Conservation (phyloP, 2,888 invertebrate species). For the Boloria euphrosyne region DNA sequence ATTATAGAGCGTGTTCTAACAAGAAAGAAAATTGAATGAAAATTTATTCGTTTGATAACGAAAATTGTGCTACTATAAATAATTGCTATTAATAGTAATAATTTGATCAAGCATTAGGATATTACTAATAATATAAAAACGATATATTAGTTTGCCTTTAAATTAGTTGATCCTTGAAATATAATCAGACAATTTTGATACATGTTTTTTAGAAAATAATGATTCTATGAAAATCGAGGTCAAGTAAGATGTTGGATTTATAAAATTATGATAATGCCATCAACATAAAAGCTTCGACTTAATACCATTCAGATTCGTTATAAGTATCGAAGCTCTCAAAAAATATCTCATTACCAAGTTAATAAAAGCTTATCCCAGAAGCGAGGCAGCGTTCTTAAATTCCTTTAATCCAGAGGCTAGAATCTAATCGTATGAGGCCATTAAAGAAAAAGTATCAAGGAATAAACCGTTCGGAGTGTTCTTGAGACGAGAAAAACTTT, state of each 20-base stretch:
- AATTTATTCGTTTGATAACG: slow-evolving; percentile 12
- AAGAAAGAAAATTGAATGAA: slow-evolving; percentile 5
- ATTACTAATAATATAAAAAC: not conserved
- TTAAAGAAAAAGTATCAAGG: slow-evolving; percentile 61
- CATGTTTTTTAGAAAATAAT: slow-evolving; percentile 4
- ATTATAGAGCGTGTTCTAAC: slow-evolving; percentile 5
- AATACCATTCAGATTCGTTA: slow-evolving; percentile 39
- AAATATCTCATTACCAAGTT: slow-evolving; percentile 48
- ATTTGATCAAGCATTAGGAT: not conserved
- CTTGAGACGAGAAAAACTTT: slow-evolving; percentile 65
- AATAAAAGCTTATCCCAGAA: slow-evolving; percentile 43
- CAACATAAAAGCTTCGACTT: slow-evolving; percentile 33
- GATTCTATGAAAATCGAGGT: slow-evolving; percentile 20
- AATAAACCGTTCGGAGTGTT: slow-evolving; percentile 55
- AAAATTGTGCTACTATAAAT: slow-evolving; percentile 5
- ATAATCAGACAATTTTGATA: too few relatives aligned
- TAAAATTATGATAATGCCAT: slow-evolving; percentile 35
- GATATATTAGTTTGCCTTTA: too few relatives aligned
- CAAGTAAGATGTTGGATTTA: slow-evolving; percentile 27
- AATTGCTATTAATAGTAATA: slow-evolving; percentile 7
- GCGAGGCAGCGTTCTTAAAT: slow-evolving; percentile 40
- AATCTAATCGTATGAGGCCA: slow-evolving; percentile 61
- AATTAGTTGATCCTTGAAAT: too few relatives aligned
- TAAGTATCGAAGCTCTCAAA: slow-evolving; percentile 42
- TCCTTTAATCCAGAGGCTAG: slow-evolving; percentile 49